Base-by-base conservation (phyloP, 35 echinoderm and acorn worm species). In the Apostichopus californicus region DNA sequence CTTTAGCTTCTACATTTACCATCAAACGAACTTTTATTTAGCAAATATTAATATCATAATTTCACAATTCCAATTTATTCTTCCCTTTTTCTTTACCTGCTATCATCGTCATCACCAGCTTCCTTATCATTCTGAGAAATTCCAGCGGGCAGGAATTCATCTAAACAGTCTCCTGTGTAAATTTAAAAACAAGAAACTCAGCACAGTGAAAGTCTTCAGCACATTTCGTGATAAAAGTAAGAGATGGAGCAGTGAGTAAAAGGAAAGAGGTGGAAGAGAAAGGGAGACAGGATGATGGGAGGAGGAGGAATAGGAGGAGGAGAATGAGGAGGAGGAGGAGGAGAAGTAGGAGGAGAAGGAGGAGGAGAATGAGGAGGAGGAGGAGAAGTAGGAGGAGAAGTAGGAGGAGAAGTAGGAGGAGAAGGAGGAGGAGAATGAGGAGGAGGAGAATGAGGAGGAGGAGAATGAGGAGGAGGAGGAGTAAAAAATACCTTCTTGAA, bases 21-120 rank as follows among this genome's bases (percentile, higher is more conserved):
- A 46, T 46, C 3, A 46, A 3, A 3, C 34, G 3, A 46, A 3
- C 2, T 1, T 46, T 46, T 46, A 46, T 46, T 46, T 46, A 46
- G 34, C 34, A 46, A 1, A 46, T 46, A 46, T 46, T 46, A 46
- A 46, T 46, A 46, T 46, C 34, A 46, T 46, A 46, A 46, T 46
- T 46, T 46, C 34, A 46, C 34, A 0, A 46, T 46, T 46, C 34
- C 34, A 46, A 46, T 46, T 46, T 46, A 46, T 46, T 46, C 34
- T 46, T 46, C 34, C 34, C 34, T 2, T 46, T 46, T 46, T 46
- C 34, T 46, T 13, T 86, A 96, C 95, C 95, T 96, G 90, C 93
- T 93, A 46, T 46, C 34, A 46, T 46, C 34, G 64, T 97, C 96
- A 89, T 95, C 94, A 90, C 93, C 86, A 5, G 34, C 56, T 70